Conservation (phyloP, 2,888 invertebrate genomes). For the Ctenicera cuprea region DNA sequence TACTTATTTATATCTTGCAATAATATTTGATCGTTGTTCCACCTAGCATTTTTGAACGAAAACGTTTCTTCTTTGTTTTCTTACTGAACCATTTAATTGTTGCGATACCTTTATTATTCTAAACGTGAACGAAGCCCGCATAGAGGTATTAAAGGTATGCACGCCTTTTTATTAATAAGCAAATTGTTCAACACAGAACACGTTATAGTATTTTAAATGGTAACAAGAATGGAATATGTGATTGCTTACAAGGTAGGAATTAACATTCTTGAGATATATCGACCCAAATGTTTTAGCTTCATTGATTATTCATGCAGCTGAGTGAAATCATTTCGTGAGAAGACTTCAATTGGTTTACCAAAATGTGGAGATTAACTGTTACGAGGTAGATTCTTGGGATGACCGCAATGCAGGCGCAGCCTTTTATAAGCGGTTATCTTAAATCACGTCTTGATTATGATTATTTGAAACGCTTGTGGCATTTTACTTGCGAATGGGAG, state of each 20-base stretch:
- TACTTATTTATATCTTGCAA: too few relatives aligned
- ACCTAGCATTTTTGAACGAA: too few relatives aligned
- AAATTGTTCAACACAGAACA: background rate
- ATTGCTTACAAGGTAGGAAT: slow-evolving; percentile 24
- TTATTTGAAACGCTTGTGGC: slow-evolving; percentile 53
- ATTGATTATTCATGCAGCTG: slow-evolving; percentile 48
- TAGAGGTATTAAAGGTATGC: too few relatives aligned
- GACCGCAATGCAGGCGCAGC: slow-evolving; percentile 39
- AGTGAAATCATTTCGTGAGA: slow-evolving; percentile 54
- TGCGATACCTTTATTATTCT: too few relatives aligned
- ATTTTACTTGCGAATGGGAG: slow-evolving; percentile 56
- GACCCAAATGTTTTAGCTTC: slow-evolving; percentile 43
- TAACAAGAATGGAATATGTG: slow-evolving; percentile 9
- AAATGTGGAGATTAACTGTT: slow-evolving; percentile 32
- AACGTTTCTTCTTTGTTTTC: too few relatives aligned
- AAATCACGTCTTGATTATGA: slow-evolving; percentile 51
- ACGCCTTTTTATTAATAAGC: background rate
- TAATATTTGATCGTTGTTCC: too few relatives aligned
- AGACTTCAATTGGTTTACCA: slow-evolving; percentile 25
- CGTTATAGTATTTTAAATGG: background rate
- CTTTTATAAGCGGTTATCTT: slow-evolving; percentile 47
- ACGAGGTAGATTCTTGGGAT: slow-evolving; percentile 31
- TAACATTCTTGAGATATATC: slow-evolving; percentile 43
- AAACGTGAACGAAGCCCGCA: too few relatives aligned
- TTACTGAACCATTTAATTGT: too few relatives aligned